phyloP scores from a whole-genome alignment of 2,797 vertebrate species.

The Rhynchonycteris naso region DNA sequence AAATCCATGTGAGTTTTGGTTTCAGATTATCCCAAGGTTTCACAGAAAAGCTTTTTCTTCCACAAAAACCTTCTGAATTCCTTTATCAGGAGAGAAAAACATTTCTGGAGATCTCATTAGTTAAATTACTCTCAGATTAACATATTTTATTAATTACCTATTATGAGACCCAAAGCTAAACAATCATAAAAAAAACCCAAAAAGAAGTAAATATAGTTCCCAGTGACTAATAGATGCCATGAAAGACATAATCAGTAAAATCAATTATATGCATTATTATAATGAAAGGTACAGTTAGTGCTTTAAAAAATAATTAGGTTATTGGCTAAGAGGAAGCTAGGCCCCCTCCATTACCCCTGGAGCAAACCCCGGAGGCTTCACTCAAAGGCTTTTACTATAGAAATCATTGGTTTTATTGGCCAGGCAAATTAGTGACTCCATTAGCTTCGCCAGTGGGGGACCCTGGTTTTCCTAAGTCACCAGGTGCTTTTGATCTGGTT shows the following conservation, averaged over 20 bases:
- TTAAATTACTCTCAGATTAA: slow-evolving; percentile 82
- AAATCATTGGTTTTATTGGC: slow-evolving; percentile 74
- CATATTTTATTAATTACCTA: slow-evolving; percentile 86
- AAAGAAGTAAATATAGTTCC: slow-evolving; percentile 82
- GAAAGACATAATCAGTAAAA: slow-evolving; percentile 78
- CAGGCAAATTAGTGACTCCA: slow-evolving; percentile 64
- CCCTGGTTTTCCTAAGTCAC: slow-evolving; percentile 57
- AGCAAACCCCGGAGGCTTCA: slow-evolving; percentile 75
- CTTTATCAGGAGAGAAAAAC: slow-evolving; percentile 74
- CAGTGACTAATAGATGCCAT: slow-evolving; percentile 74
- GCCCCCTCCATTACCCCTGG: slow-evolving; percentile 71
- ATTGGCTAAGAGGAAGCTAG: slow-evolving; percentile 81
- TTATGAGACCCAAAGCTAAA: slow-evolving; percentile 85
- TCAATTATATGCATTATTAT: slow-evolving; percentile 83
- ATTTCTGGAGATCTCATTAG: slow-evolving; percentile 83
- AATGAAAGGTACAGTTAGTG: slow-evolving; percentile 82
- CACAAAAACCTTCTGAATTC: slow-evolving; percentile 83
- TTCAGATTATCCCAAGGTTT: slow-evolving; percentile 72
- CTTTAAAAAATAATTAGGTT: slow-evolving; percentile 85
- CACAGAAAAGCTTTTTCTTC: slow-evolving; percentile 80
- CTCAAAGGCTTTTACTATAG: slow-evolving; percentile 78
- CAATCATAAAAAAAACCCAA: slow-evolving; percentile 80
- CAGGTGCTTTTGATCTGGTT: slow-evolving; percentile 80
- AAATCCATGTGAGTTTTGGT: slow-evolving; percentile 73
- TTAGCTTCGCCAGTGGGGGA: slow-evolving; percentile 67